phyloP scores from a whole-genome alignment of 2,113 vertebrate species.

The Microtus pennsylvanicus region DNA sequence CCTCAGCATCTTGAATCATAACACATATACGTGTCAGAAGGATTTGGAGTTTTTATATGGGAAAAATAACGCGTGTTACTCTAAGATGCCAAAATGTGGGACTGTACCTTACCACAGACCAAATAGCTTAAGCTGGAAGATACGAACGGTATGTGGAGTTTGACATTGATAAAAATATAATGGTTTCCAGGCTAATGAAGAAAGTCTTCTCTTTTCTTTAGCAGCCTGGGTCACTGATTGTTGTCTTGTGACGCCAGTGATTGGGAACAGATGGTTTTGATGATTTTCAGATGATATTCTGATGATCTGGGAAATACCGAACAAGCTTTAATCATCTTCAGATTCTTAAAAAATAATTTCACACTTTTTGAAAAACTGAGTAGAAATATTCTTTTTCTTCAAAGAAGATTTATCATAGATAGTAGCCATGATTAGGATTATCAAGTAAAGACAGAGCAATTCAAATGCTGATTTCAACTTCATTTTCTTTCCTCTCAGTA shows the following conservation, averaged over 20 bases:
- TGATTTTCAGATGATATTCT: constrained; percentile 68
- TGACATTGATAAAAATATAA: background rate
- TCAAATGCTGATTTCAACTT: constrained; percentile 12
- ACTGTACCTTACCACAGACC: background rate
- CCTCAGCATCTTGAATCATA: background rate
- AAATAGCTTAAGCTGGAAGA: background rate
- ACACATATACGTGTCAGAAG: background rate
- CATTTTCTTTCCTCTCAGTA: constrained; percentile 3
- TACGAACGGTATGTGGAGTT: background rate
- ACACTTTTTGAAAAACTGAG: constrained; percentile 47
- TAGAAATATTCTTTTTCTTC: background rate
- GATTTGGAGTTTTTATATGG: background rate
- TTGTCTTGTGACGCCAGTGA: background rate
- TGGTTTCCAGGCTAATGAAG: background rate
- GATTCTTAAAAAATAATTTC: constrained; percentile 62
- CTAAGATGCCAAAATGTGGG: background rate
- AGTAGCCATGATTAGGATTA: background rate
- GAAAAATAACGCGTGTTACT: background rate
- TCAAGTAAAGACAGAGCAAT: background rate
- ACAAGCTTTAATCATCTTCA: constrained; percentile 60
- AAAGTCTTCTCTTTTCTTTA: background rate
- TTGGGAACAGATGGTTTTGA: background rate
- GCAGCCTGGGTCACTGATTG: background rate
- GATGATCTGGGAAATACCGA: constrained; percentile 41
- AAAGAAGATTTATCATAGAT: constrained; percentile 31